Conservation (phyloP, 2,888 invertebrate genomes). For the Alviniconcha strummeri region DNA sequence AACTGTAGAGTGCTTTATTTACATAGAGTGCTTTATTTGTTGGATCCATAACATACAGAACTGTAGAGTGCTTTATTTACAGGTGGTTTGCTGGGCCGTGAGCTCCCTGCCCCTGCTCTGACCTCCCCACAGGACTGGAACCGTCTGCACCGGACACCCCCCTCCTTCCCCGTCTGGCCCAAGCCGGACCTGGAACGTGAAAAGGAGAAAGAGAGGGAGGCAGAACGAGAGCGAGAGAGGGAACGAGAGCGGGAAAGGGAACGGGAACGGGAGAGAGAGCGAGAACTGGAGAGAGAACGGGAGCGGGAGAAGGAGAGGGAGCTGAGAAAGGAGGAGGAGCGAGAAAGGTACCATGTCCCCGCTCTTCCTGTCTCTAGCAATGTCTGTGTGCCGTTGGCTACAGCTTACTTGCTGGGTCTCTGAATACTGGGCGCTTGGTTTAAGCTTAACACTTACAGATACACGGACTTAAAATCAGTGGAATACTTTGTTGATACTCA, state of each 20-base stretch:
- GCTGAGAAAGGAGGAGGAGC: slow-evolving; percentile 38
- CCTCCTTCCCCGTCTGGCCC: slow-evolving; percentile 64
- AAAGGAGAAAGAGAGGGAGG: slow-evolving; percentile 47
- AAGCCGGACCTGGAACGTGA: slow-evolving; percentile 53
- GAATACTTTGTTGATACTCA: too few species aligned
- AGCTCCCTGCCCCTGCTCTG: slow-evolving; percentile 49
- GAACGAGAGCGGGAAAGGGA: slow-evolving; percentile 45
- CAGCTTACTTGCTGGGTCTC: neutral
- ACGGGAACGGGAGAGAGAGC: slow-evolving; percentile 42
- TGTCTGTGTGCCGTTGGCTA: neutral
- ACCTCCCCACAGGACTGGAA: slow-evolving; percentile 67
- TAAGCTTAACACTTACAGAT: neutral
- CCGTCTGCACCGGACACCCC: slow-evolving; percentile 65
- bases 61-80: neutral
- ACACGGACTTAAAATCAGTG: too few species aligned
- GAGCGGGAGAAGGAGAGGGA: slow-evolving; percentile 45
- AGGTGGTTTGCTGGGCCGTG: slow-evolving; percentile 47
- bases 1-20: too few species aligned
- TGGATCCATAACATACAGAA: too few species aligned
- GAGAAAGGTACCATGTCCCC: slow-evolving; percentile 35
- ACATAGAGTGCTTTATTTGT: too few species aligned
- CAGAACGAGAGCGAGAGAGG: slow-evolving; percentile 25
- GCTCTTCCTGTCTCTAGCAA: neutral
- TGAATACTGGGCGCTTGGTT: neutral
- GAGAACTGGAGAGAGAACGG: slow-evolving; percentile 43